Base-by-base conservation (phyloP, 2,888 invertebrate genomes). In the Podotricha telesiphe region DNA sequence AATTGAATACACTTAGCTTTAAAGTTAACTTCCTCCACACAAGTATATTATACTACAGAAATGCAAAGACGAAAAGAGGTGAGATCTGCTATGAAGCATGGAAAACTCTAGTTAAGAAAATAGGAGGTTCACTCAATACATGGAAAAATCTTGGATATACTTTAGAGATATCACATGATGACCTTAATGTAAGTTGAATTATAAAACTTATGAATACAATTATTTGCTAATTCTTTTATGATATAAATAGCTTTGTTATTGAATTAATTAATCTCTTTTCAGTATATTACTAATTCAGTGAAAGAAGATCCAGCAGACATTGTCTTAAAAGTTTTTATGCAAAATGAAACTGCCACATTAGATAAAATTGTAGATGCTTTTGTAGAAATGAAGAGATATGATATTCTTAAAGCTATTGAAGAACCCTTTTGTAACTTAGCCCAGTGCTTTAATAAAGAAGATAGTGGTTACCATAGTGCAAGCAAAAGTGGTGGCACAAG, bases 201-300 rank as follows among this genome's bases (percentile, higher is more conserved):
- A n/a, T 34, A 17, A 7, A 20, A 58, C 40, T 34, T 37, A 1
- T 37, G 22, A 20, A 17, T 40, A 19, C n/a, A 56, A 10, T 37
- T 37, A 17, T 19, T 13, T n/a, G 13, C 4, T 11, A 28, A 48
- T 19, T 17, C 53, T 20, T 48, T 10, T 17, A 78, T 81, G 47
- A 10, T 37, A 53, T 67, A 13, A 37, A 45, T 51, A 15, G 3
- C 3, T 53, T 7, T 28, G n/a, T 15, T 22, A n/a, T 20, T 42
- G 13, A 42, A 42, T 2, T 19, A 40, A 58, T 55, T 65, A 63
- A 50, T 73, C 64, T 50, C 64, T 70, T 87, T 86, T 68, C 84
- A 93, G 93, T 93, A 94, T 70, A 94, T 94, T 73, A 91, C 86
- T 77, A 91, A 93, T 77, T 88, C 93, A 63, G 90, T 94, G 17